Base-by-base conservation (phyloP, 2,888 invertebrate species). In the Sesia apiformis region DNA sequence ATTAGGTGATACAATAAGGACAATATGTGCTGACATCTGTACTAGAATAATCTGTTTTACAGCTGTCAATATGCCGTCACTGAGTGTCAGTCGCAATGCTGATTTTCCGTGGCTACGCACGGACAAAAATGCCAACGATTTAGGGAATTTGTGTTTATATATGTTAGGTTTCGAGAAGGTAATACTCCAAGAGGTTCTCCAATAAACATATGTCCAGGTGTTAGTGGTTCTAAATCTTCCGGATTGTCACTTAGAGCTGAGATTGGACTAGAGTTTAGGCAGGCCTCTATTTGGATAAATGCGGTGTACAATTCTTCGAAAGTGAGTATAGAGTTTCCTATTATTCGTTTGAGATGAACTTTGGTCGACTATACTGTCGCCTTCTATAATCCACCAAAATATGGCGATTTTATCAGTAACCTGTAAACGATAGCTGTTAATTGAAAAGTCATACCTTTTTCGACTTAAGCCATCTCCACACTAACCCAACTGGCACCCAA, bases 381-480 rank as follows among this genome's bases (percentile, higher is more conserved):
- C 7, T 42, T 42, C 42, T 7, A 42, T 7, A 42, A 42, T 6
- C 42, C 42, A 6, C 42, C 42, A 42, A 42, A 42, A 7, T 42
- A 3, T 42, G 42, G 42, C 5, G 42, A 23, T 23, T 23, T 23
- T 23, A 23, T 23, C 23, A 23, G 23, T 23, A 23, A 23, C 23
- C 23, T 23, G 23, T 23, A 23, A 23, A 23, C 23, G 2, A 23
- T 23, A 2, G 23, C 23, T 23, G 23, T 23, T 23, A 23, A 1
- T 23, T 23, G 23, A 23, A 23, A 23, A 23, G 23, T 23, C 23
- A 23, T 23, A 23, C 23, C 23, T 23, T 23, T 43, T 7, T 46
- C 5, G 46, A 52, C 40, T 46, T 51, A 61, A 55, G 60, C 60
- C 52, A 2, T 43, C 53, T 66, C 63, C 59, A 63, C 50, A 57